phyloP scores from a whole-genome alignment of 2,113 vertebrate genomes.

The Polypterus bichir region DNA sequence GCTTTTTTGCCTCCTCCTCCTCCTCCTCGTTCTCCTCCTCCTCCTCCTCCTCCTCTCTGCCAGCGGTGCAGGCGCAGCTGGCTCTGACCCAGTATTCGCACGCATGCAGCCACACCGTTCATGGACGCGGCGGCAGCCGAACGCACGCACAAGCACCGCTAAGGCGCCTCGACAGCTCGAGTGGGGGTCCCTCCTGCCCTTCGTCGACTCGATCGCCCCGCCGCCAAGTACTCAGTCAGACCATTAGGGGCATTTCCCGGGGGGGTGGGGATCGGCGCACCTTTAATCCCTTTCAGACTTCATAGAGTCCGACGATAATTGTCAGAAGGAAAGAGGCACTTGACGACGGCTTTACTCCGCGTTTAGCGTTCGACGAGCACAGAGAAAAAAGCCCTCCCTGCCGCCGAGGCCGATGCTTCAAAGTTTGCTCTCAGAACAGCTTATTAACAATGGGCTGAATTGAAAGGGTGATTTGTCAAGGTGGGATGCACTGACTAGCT shows the following conservation, averaged over 20 bases:
- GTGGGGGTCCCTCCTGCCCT: not conserved
- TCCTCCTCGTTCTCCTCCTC: too few relatives aligned
- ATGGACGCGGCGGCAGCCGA: not conserved
- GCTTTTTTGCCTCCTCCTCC: constrained; percentile 23
- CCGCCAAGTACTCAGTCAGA: constrained; percentile 12
- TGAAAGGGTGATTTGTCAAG: constrained; percentile 16
- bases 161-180: not conserved
- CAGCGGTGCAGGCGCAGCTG: constrained; percentile 28
- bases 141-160: not conserved
- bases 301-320: constrained; percentile 44
- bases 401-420: constrained; percentile 3
- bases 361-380: constrained; percentile 2
- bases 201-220: constrained; percentile 14
- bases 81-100: constrained; percentile 10
- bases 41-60: too few relatives aligned
- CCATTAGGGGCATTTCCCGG: constrained; percentile 20
- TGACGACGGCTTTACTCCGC: not conserved
- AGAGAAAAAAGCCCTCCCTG: constrained; percentile 19
- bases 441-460: constrained; percentile 16
- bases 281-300: constrained; percentile 38
- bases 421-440: constrained; percentile 15
- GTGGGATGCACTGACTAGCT: constrained; percentile 12
- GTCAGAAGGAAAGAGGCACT: constrained; percentile 25
- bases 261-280: constrained; percentile 24
- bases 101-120: not conserved